Percentiles rank a stretch among this genome's conserved stretches.
Evolutionary conservation across 2,888 invertebrate genomes (phyloP).

Genomic region (Danaus chrysippus): DNA sequence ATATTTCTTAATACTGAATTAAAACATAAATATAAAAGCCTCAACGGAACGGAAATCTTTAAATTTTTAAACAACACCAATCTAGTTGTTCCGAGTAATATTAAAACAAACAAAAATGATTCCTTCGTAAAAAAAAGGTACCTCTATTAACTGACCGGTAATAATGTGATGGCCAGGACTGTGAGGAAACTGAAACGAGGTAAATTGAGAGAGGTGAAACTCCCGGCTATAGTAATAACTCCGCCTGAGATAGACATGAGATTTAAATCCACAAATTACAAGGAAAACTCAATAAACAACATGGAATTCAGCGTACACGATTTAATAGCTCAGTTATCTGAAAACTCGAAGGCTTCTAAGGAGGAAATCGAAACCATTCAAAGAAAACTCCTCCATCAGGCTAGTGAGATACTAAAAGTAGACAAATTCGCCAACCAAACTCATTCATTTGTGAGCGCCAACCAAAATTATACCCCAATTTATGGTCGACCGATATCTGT

Average conservation of each 20-base stretch:
- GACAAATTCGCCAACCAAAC: constrained; percentile 61
- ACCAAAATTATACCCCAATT: constrained; percentile 59
- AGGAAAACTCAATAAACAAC: constrained; percentile 40
- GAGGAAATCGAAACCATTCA: constrained; percentile 71
- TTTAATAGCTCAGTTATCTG: constrained; percentile 67
- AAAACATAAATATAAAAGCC: constrained; percentile 39
- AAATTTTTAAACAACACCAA: constrained; percentile 22
- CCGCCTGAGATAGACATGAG: constrained; percentile 63
- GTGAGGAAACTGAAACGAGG: constrained; percentile 86
- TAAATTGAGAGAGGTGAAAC: constrained; percentile 64
- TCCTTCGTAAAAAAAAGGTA: neutral
- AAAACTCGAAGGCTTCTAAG: constrained; percentile 68
- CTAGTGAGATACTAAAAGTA: constrained; percentile 73
- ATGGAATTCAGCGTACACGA: constrained; percentile 69
- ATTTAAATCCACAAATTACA: constrained; percentile 52
- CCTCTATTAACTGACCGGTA: constrained; percentile 33
- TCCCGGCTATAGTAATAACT: constrained; percentile 61
- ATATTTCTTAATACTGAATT: neutral
- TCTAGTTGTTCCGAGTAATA: constrained; percentile 34
- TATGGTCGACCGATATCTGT: constrained; percentile 51
- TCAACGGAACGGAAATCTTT: constrained; percentile 39
- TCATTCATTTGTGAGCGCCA: constrained; percentile 51
- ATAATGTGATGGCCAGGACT: constrained; percentile 84
- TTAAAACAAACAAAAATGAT: constrained; percentile 36
- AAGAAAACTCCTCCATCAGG: constrained; percentile 64